Percentiles rank a stretch among this genome's conserved stretches.
Conservation (phyloP, 2,888 invertebrate genomes). For the Drosophila antonietae region DNA sequence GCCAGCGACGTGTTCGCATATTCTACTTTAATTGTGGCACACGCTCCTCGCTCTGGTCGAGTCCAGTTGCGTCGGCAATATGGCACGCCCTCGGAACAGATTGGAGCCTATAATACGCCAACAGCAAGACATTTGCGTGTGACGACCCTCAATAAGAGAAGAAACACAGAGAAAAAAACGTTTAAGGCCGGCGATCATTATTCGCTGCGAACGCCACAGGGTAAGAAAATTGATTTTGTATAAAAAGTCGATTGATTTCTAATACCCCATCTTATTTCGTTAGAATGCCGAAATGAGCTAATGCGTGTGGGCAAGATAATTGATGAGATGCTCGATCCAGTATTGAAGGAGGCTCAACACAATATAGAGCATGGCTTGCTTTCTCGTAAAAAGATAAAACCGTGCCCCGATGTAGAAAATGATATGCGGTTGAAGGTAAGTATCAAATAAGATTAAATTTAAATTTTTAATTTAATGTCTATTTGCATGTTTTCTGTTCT, state of each 20-base stretch:
- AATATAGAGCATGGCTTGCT: slow-evolving; percentile 41
- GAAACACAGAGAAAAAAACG: slow-evolving; percentile 34
- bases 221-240: slow-evolving; percentile 43
- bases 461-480: too few relatives aligned
- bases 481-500: not conserved
- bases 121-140: slow-evolving; percentile 73
- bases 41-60: slow-evolving; percentile 77
- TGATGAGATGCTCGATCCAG: slow-evolving; percentile 82
- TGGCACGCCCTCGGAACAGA: slow-evolving; percentile 80
- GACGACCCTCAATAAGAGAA: slow-evolving; percentile 51
- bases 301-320: slow-evolving; percentile 82
- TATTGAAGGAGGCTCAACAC: slow-evolving; percentile 59
- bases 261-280: not conserved
- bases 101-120: slow-evolving; percentile 77
- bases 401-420: slow-evolving; percentile 21
- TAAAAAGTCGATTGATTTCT: not conserved
- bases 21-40: slow-evolving; percentile 81
- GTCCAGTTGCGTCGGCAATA: slow-evolving; percentile 75
- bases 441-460: too few relatives aligned
- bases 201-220: slow-evolving; percentile 80
- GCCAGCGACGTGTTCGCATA: slow-evolving; percentile 76
- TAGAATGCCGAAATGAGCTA: slow-evolving; percentile 82
- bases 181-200: slow-evolving; percentile 83
- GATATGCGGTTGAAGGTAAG: not conserved
- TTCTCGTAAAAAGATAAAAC: not conserved